Percentiles rank a stretch among this genome's conserved stretches.
Conservation (phyloP, 2,888 invertebrate genomes). For the Sarcophaga rosellei region DNA sequence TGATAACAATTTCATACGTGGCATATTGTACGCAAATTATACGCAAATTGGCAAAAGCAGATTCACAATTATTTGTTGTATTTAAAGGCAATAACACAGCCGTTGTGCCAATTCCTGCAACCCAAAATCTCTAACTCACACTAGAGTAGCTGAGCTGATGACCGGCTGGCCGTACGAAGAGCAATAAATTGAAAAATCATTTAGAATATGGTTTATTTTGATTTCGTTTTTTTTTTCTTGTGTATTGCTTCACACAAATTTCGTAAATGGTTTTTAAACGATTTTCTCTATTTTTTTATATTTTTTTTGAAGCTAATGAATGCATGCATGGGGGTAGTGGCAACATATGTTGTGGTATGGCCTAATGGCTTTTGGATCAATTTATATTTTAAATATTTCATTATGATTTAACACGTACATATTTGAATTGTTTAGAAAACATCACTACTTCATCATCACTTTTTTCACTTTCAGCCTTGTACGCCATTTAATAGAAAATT, state of each 20-base stretch:
- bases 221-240: not conserved
- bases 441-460: too few relatives aligned
- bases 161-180: constrained; percentile 45
- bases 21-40: not conserved
- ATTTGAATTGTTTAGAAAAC: not conserved
- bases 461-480: too few relatives aligned
- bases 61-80: constrained; percentile 43
- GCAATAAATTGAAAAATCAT: constrained; percentile 78
- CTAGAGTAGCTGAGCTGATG: constrained; percentile 1
- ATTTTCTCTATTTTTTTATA: constrained; percentile 5
- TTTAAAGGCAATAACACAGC: constrained; percentile 48
- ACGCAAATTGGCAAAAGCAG: constrained; percentile 11
- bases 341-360: not conserved
- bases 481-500: too few relatives aligned
- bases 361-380: not conserved
- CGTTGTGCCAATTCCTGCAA: constrained; percentile 28
- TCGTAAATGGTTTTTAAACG: constrained; percentile 48
- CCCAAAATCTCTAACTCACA: constrained; percentile 35
- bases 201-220: constrained; percentile 71
- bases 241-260: constrained; percentile 18
- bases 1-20: not conserved
- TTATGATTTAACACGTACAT: not conserved
- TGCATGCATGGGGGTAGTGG: not conserved
- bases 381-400: not conserved
- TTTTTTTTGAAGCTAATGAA: not conserved